Evolutionary conservation across 30 jellyfish, hydroid and myxozoan genomes (phyloP).

Genomic region (Euphysa ruthae): DNA sequence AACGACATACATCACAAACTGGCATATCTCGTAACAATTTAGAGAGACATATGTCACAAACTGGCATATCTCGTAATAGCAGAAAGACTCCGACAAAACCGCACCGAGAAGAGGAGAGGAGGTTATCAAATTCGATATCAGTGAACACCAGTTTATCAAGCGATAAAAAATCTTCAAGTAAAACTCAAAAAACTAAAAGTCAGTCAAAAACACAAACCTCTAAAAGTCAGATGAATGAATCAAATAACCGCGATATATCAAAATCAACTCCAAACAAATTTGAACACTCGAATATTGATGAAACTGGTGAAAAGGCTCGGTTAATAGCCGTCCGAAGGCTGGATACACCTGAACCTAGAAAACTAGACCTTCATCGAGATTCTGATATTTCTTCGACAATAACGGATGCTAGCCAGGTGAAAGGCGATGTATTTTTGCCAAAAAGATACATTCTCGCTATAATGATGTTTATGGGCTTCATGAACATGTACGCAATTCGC

Average conservation of each 20-base stretch:
- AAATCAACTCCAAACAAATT: neutral
- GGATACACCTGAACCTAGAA: slow-evolving; percentile 15
- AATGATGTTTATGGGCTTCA: slow-evolving; percentile 85
- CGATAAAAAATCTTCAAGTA: no score
- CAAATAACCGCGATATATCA: no score
- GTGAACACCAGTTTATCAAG: no score
- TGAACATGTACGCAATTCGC: slow-evolving; percentile 94
- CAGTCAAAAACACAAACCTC: neutral
- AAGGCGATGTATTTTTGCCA: slow-evolving; percentile 26
- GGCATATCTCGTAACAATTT: no score
- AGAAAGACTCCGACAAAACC: no score
- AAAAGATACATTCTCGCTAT: slow-evolving; percentile 51
- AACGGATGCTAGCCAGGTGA: neutral
- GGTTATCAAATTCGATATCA: no score
- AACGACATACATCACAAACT: no score
- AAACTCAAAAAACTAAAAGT: no score
- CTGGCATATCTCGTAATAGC: no score
- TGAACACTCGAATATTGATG: slow-evolving; percentile 16
- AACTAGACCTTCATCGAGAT: neutral
- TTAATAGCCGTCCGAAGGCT: slow-evolving; percentile 21
- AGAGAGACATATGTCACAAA: no score
- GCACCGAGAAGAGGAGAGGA: no score
- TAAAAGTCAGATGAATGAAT: neutral
- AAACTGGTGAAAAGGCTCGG: slow-evolving; percentile 37
- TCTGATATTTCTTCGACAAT: slow-evolving; percentile 10